A percentile compares a stretch with the other conserved stretches of the same genome.
These are phyloP conservation scores for Gadopsis bispinosus DNA, from an alignment of 2,797 vertebrate species.

Conservation along the genomic window DNA sequence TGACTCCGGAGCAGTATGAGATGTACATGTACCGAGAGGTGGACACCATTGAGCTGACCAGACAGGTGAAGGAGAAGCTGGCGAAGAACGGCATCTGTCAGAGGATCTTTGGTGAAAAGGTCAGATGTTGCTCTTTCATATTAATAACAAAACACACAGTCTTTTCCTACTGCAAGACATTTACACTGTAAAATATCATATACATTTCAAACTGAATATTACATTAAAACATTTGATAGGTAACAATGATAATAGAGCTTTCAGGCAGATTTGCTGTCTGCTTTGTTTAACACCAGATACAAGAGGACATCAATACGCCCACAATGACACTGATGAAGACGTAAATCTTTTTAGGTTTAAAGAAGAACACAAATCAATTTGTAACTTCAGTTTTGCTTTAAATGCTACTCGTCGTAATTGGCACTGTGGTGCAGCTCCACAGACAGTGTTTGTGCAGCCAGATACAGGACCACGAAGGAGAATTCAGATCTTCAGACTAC, in stretches of 20 bases:
- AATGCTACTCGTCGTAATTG: neutral
- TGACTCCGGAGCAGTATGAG: slow-evolving; percentile 98
- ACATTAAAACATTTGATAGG: neutral
- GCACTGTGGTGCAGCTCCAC: neutral
- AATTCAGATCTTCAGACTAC: slow-evolving; percentile 7
- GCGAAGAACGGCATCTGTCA: slow-evolving; percentile 99
- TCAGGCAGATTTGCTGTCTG: neutral
- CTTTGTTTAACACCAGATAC: neutral
- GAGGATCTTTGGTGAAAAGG: slow-evolving; percentile 99
- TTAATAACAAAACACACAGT: neutral
- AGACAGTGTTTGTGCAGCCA: neutral
- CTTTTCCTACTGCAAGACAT: neutral
- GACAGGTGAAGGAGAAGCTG: slow-evolving; percentile 99
- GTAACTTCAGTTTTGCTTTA: neutral
- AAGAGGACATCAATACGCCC: neutral
- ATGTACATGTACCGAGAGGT: slow-evolving; percentile 99
- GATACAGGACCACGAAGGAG: neutral
- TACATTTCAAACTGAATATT: neutral
- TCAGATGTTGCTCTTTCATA: slow-evolving; percentile 61
- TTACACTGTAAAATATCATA: neutral
- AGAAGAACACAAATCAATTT: neutral
- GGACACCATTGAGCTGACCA: slow-evolving; percentile 95
- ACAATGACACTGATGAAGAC: neutral
- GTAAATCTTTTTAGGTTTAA: neutral
- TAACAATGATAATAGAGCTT: neutral